Percentiles rank a stretch among this genome's conserved stretches.
Conservation (phyloP, 2,888 invertebrate species). For the Limnephilus marmoratus region DNA sequence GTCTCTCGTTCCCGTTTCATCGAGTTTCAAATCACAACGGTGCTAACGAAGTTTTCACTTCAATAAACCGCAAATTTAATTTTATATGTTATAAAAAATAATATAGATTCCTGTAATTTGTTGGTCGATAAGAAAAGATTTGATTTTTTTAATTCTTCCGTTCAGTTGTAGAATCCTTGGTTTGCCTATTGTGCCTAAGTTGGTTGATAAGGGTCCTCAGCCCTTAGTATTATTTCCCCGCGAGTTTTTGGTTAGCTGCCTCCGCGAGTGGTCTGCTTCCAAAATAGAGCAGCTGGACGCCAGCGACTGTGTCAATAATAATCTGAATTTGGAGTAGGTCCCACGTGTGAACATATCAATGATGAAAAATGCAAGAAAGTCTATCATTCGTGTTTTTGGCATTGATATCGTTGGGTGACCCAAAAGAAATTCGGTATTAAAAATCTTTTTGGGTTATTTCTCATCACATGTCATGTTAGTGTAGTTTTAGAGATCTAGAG, state of each 20-base stretch:
- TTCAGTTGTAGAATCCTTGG: slow-evolving; percentile 11
- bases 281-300: slow-evolving; percentile 63
- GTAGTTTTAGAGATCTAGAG: not conserved
- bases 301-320: slow-evolving; percentile 49
- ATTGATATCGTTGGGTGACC: not conserved
- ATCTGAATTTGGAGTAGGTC: slow-evolving; percentile 4
- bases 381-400: not conserved
- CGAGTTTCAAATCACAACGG: too few species aligned
- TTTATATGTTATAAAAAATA: too few species aligned
- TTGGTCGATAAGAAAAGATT: too few species aligned
- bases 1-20: too few species aligned
- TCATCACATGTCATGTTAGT: not conserved
- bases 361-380: not conserved
- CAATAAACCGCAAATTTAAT: too few species aligned
- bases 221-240: slow-evolving; percentile 41
- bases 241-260: slow-evolving; percentile 59
- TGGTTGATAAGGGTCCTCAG: slow-evolving; percentile 60
- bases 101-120: too few species aligned
- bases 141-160: not conserved
- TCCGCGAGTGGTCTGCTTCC: slow-evolving; percentile 57
- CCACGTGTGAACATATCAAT: not conserved
- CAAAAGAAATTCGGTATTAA: not conserved
- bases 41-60: too few species aligned
- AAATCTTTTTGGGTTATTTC: not conserved
- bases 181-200: slow-evolving; percentile 16